Percentiles rank a stretch among this genome's conserved stretches.
Evolutionary conservation across 2,888 invertebrate species (phyloP).

Genomic region (Trachelus stipa): DNA sequence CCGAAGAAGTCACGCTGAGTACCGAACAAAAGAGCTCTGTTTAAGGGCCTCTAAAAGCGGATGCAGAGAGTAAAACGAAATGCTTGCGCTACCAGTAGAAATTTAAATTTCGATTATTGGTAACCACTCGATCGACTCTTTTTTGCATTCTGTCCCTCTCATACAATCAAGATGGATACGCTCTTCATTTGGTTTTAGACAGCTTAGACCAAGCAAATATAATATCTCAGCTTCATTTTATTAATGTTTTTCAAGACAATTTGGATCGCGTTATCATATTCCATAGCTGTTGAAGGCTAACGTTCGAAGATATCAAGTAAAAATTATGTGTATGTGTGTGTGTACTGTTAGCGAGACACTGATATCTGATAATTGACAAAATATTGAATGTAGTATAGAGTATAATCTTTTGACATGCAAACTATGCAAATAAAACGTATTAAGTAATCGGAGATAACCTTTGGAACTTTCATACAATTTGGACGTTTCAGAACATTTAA

Average conservation of each 20-base stretch:
- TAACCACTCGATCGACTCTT: neutral
- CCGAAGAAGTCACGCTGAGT: conserved; percentile 81
- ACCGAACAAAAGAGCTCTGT: conserved; percentile 41
- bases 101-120: conserved; percentile 17
- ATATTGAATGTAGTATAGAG: neutral
- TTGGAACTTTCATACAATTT: neutral
- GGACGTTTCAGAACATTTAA: neutral
- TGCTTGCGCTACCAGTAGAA: conserved; percentile 30
- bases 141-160: neutral
- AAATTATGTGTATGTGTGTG: neutral
- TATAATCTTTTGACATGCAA: neutral
- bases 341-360: neutral
- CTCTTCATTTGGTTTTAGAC: neutral
- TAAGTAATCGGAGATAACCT: neutral
- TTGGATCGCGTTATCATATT: conserved; percentile 1
- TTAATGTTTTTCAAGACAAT: neutral
- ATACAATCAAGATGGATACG: neutral
- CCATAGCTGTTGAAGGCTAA: neutral
- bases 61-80: conserved; percentile 34
- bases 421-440: neutral
- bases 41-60: conserved; percentile 42
- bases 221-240: conserved; percentile 6
- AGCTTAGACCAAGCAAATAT: neutral
- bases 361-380: neutral
- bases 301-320: neutral